A percentile compares a stretch with the other conserved stretches of the same genome.
phyloP scores from a whole-genome alignment of 1,140 invertebrate species.

The Caenorhabditis remanei region DNA sequence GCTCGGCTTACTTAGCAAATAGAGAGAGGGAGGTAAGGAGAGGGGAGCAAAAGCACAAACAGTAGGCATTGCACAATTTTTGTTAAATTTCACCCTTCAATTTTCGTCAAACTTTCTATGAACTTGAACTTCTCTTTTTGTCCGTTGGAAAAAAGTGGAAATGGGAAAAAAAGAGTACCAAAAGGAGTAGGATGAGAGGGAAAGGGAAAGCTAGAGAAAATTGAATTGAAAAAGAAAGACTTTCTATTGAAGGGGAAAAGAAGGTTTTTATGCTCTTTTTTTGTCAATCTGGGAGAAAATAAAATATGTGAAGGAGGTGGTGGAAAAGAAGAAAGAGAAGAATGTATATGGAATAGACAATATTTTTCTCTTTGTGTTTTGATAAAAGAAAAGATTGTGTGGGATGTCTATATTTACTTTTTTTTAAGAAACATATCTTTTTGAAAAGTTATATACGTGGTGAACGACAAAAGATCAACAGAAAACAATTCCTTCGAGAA shows the following conservation, averaged over 20 bases:
- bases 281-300: background rate
- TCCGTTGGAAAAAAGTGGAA: background rate
- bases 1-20: constrained; percentile 55
- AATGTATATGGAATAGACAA: background rate
- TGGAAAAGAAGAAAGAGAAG: background rate
- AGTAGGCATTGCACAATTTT: constrained; percentile 45
- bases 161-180: background rate
- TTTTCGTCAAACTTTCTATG: background rate
- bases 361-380: background rate
- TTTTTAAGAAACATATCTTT: background rate
- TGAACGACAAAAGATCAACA: too few relatives aligned
- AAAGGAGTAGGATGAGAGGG: background rate
- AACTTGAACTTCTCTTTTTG: background rate
- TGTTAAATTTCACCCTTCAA: constrained; percentile 14
- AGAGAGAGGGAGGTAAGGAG: background rate
- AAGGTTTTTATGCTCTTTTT: constrained; percentile 3
- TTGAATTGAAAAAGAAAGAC: constrained; percentile 1
- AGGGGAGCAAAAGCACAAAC: constrained; percentile 48
- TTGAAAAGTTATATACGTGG: too few relatives aligned
- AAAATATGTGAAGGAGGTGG: background rate
- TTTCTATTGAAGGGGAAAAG: background rate
- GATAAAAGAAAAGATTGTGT: background rate
- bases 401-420: background rate
- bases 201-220: background rate
- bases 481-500: too few relatives aligned